Conservation (phyloP, 1,140 invertebrate species). For the Archivesica marissinica region DNA sequence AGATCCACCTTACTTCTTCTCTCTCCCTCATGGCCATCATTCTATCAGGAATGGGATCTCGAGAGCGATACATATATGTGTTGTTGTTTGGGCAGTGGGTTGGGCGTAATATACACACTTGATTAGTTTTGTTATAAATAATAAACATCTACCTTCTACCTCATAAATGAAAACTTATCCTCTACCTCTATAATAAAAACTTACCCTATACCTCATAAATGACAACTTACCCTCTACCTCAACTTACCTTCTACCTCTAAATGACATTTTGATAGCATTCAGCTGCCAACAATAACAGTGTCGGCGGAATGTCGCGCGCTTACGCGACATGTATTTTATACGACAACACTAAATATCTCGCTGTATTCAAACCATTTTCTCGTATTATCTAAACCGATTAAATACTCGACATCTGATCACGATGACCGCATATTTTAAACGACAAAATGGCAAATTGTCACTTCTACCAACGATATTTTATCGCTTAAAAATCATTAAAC, state of each 20-base stretch:
- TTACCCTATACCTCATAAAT: background rate
- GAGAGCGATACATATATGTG: too few relatives aligned
- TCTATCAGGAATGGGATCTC: too few relatives aligned
- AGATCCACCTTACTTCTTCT: too few relatives aligned
- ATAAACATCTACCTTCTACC: background rate
- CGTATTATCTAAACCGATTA: background rate
- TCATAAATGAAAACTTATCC: background rate
- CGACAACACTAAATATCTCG: background rate
- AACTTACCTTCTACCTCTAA: background rate
- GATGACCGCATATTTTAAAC: slow-evolving; percentile 24
- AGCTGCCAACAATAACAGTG: background rate
- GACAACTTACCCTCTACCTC: background rate
- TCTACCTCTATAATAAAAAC: background rate
- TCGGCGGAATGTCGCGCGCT: background rate
- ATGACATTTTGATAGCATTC: background rate
- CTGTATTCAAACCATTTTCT: background rate
- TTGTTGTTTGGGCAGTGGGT: too few relatives aligned
- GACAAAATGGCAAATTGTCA: slow-evolving; percentile 9
- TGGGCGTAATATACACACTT: background rate
- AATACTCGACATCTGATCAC: slow-evolving; percentile 9
- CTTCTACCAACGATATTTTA: slow-evolving; percentile 11
- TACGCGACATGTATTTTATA: background rate
- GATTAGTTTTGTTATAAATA: background rate
- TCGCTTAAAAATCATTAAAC: slow-evolving; percentile 33
- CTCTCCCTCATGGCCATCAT: too few relatives aligned